Evolutionary conservation across 2,888 invertebrate genomes (phyloP).

Genomic region (Hedychridium roseum): DNA sequence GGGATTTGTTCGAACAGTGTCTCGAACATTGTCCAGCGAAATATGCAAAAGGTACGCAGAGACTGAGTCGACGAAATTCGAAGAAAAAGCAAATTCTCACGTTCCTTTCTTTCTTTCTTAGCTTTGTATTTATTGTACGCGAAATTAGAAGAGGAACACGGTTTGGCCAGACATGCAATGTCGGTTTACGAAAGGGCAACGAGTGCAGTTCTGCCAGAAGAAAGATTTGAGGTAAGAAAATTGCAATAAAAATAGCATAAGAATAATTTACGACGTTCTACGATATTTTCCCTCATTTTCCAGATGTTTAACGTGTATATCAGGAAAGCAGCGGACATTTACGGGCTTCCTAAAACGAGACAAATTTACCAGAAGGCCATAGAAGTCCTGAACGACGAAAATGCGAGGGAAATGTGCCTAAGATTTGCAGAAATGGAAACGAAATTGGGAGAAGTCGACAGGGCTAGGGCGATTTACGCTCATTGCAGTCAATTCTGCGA

Average conservation of each 20-base stretch:
- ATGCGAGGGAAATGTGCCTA: constrained; percentile 94
- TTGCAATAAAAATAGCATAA: background rate
- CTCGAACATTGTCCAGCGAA: constrained; percentile 96
- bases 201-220: constrained; percentile 87
- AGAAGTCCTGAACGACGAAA: constrained; percentile 88
- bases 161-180: constrained; percentile 97
- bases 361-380: constrained; percentile 99
- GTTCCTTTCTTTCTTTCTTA: constrained; percentile 33
- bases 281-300: constrained; percentile 36
- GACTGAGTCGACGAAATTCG: no score
- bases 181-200: constrained; percentile 98
- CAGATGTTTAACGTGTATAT: constrained; percentile 98
- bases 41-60: constrained; percentile 79
- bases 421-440: constrained; percentile 98
- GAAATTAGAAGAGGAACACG: constrained; percentile 98
- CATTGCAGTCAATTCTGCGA: constrained; percentile 99
- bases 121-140: constrained; percentile 94
- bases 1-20: constrained; percentile 99
- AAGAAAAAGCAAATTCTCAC: background rate
- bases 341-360: constrained; percentile 95
- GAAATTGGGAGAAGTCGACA: constrained; percentile 96
- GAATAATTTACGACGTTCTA: constrained; percentile 1
- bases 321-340: constrained; percentile 96
- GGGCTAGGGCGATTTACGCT: constrained; percentile 95
- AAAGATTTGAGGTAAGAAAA: constrained; percentile 83